Base-by-base conservation (phyloP, 2,888 invertebrate genomes). In the Dolomedes plantarius region DNA sequence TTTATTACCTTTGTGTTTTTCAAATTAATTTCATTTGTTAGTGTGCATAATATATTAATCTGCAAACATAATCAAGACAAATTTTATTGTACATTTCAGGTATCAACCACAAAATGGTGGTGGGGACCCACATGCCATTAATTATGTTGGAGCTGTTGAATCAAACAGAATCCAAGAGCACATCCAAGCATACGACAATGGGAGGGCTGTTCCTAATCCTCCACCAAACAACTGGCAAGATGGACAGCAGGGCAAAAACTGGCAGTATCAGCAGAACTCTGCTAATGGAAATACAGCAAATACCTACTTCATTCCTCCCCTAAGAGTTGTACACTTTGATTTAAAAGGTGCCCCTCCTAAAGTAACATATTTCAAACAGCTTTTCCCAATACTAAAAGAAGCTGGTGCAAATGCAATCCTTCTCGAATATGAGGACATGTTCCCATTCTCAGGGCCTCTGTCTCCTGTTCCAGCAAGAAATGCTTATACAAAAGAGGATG, bases 351-450 rank as follows among this genome's bases (percentile, higher is more conserved):
- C 88, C 0, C 88, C 88, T 27, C 88, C 77, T 0, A 85, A 88
- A 85, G 74, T 74, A 5, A 56, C 71, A 29, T 89, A 87, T 62
- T 76, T 87, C 72, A 88, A 88, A 50, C 86, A 85, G 90, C 80
- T 92, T 16, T 91, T 92, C 67, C 91, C 92, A 5, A 76, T 91
- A 72, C 79, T 92, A 32, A 90, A 90, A 64, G 88, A 89, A 86
- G 90, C 90, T 89, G 92, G 92, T 36, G 91, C 91, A 0, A 92
- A 91, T 69, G 92, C 92, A 5, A 87, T 92, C 11, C 89, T 92
- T 62, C 86, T 92, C 9, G 92, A 92, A 87, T 92, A 92, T 89
- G 92, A 92, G 85, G 92, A 92, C 86, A 92, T 91, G 90, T 92
- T 92, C 89, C 92, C 92, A 1, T 92, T 91, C 88, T 89, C 89